A percentile compares a stretch with the other conserved stretches of the same genome.
phyloP scores from a whole-genome alignment of 2,888 invertebrate genomes.

The Smittia aterrima region DNA sequence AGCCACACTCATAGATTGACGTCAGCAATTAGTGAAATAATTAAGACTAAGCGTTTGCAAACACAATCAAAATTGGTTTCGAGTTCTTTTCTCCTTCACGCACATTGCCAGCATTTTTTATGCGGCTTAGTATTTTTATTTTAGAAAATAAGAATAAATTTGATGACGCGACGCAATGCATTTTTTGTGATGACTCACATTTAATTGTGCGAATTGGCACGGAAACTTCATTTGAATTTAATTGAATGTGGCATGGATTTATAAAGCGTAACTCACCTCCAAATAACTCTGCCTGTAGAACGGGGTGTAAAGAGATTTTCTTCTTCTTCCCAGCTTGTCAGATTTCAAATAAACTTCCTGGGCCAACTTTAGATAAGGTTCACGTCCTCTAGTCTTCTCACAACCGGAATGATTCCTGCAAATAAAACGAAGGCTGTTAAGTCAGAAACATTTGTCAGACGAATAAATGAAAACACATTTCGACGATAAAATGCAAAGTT shows the following conservation, averaged over 20 bases:
- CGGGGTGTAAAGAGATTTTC: slow-evolving; percentile 34
- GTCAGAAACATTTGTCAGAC: background rate
- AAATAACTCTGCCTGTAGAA: slow-evolving; percentile 28
- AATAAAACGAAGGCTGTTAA: background rate
- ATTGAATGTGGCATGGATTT: too few relatives aligned
- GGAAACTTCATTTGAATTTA: too few relatives aligned
- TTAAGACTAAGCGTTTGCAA: background rate
- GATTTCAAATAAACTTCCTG: background rate
- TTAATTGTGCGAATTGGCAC: too few relatives aligned
- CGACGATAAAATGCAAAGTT: background rate
- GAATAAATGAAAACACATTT: background rate
- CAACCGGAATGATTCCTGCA: background rate
- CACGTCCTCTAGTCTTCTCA: background rate
- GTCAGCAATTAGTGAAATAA: too few relatives aligned
- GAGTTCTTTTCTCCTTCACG: background rate
- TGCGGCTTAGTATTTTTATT: too few relatives aligned
- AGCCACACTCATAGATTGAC: too few relatives aligned
- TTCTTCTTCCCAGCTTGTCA: slow-evolving; percentile 41
- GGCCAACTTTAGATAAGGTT: background rate
- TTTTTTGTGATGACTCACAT: too few relatives aligned
- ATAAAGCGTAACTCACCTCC: slow-evolving; percentile 19
- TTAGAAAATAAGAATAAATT: too few relatives aligned
- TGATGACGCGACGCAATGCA: too few relatives aligned
- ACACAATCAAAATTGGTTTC: background rate
- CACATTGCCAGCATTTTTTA: too few relatives aligned